A percentile compares a stretch with the other conserved stretches of the same genome.
Evolutionary conservation across 2,888 invertebrate species (phyloP).

Genomic region (Icerya purchasi): DNA sequence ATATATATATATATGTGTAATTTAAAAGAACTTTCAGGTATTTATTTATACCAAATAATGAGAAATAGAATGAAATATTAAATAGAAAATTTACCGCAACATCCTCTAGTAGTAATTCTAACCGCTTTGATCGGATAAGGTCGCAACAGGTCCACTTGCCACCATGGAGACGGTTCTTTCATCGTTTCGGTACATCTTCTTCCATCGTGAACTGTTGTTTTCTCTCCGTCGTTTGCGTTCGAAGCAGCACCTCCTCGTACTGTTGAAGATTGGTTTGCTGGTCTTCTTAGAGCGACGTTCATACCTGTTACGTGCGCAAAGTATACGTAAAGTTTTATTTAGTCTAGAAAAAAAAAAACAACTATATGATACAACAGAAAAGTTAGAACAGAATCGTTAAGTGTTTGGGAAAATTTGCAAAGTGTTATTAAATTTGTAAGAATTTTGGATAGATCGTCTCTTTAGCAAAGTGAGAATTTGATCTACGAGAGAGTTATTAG

Average conservation of each 20-base stretch:
- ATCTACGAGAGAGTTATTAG: too few relatives aligned
- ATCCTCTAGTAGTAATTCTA: conserved; percentile 61
- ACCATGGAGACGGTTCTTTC: conserved; percentile 77
- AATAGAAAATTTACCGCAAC: conserved; percentile 36
- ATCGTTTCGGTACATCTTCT: conserved; percentile 75
- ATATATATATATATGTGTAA: too few relatives aligned
- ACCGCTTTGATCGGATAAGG: conserved; percentile 70
- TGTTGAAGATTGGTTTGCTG: conserved; percentile 75
- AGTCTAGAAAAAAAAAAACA: too few relatives aligned
- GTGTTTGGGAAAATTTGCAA: too few relatives aligned
- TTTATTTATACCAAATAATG: too few relatives aligned
- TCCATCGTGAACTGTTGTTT: conserved; percentile 63
- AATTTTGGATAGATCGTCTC: too few relatives aligned
- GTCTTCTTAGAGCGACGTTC: conserved; percentile 65
- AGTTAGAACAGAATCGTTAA: background rate
- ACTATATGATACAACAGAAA: background rate
- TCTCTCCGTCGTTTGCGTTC: conserved; percentile 74
- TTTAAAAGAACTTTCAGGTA: too few relatives aligned
- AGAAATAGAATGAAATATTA: too few relatives aligned
- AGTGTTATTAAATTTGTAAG: too few relatives aligned
- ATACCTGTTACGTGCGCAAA: too few relatives aligned
- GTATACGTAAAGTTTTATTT: too few relatives aligned
- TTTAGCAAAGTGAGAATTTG: too few relatives aligned
- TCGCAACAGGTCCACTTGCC: conserved; percentile 68
- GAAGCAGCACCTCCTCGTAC: conserved; percentile 60